These are phyloP conservation scores for Pelusios castaneus DNA, from an alignment of 2,113 vertebrate species.

Conservation along the genomic window DNA sequence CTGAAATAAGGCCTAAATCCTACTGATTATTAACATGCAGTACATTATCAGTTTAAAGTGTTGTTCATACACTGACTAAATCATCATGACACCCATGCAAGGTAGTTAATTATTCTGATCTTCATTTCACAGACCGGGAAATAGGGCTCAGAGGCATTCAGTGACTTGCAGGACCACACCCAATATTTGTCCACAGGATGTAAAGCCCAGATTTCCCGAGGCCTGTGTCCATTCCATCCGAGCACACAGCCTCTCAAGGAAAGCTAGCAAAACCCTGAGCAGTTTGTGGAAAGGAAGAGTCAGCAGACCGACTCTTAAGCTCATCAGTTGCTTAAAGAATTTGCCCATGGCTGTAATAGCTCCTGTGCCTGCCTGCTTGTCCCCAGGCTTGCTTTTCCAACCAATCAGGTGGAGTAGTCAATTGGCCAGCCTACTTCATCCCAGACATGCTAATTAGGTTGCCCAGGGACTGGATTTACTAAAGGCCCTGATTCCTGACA, in stretches of 20 bases:
- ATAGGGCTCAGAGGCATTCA: neutral
- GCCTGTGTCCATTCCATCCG: neutral
- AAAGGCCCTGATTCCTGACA: no score
- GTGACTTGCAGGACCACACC: neutral
- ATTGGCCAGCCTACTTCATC: no score
- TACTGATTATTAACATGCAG: rapidly evolving
- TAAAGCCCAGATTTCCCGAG: neutral
- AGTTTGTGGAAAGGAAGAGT: neutral
- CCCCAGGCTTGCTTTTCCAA: no score
- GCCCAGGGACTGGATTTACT: no score
- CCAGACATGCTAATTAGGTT: no score
- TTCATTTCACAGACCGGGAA: neutral
- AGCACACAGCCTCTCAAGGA: rapidly evolving
- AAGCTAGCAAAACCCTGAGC: neutral
- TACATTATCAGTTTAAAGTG: rapidly evolving
- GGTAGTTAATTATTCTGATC: neutral
- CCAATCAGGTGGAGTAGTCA: no score
- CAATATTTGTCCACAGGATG: neutral
- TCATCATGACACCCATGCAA: neutral
- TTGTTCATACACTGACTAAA: neutral
- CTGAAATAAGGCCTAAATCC: neutral
- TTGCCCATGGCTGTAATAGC: no score
- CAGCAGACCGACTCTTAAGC: no score
- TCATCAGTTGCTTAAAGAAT: no score
- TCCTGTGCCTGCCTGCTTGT: no score